Evolutionary conservation across 2,113 vertebrate genomes (phyloP).

Genomic region (Himantopus leucocephalus): DNA sequence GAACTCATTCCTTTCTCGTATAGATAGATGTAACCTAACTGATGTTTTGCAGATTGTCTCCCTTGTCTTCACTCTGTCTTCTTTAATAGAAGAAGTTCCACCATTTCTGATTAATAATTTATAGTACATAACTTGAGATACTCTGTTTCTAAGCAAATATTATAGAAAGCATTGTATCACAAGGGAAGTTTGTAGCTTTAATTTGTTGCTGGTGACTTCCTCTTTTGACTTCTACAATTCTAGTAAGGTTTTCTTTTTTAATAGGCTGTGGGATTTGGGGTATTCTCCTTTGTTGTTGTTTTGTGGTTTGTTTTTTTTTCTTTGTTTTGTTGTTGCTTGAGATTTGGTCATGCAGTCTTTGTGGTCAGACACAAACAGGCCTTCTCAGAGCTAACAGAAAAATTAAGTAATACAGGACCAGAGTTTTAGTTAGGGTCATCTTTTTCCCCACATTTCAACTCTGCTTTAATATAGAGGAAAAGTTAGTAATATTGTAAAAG

Average conservation of each 20-base stretch:
- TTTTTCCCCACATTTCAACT: not conserved
- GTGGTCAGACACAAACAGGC: not conserved
- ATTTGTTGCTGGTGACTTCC: not conserved
- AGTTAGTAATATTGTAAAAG: not conserved
- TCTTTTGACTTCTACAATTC: not conserved
- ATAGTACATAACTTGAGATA: not conserved
- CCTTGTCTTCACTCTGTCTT: not conserved
- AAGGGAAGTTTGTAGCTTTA: not conserved
- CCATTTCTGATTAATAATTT: not conserved
- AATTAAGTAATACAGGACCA: not conserved
- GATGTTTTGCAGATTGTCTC: not conserved
- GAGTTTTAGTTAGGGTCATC: not conserved
- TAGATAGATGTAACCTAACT: not conserved
- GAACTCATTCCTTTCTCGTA: not conserved
- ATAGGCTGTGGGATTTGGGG: not conserved
- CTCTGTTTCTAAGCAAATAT: not conserved
- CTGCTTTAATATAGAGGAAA: not conserved
- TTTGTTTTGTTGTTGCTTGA: not conserved
- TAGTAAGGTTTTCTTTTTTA: not conserved
- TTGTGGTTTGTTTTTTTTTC: not conserved
- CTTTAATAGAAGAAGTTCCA: not conserved
- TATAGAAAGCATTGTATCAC: not conserved
- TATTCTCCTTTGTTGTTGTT: not conserved
- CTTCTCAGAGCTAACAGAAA: not conserved
- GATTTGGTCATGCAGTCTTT: not conserved